These are phyloP conservation scores for Heteromormyrus szaboi DNA, from an alignment of 2,797 vertebrate species.

Conservation along the genomic window DNA sequence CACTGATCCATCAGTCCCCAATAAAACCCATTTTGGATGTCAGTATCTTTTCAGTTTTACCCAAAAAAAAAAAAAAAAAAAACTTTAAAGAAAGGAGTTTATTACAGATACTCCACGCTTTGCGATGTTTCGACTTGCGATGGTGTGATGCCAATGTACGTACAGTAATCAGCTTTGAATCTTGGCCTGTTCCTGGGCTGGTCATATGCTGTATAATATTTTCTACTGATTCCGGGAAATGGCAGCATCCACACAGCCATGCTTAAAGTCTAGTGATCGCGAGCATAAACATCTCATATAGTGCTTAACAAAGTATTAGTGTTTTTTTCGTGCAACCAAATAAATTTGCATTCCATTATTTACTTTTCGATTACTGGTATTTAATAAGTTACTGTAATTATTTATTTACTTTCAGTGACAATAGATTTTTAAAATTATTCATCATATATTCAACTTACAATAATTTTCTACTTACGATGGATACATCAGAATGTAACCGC, in stretches of 20 bases:
- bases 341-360: background rate
- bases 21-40: background rate
- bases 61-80: background rate
- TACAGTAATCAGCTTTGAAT: background rate
- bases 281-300: background rate
- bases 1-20: background rate
- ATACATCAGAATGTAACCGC: background rate
- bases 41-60: background rate
- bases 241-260: background rate
- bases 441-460: background rate
- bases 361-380: background rate
- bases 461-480: background rate
- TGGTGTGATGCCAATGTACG: background rate
- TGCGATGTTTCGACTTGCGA: background rate
- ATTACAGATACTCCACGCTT: background rate
- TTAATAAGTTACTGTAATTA: background rate
- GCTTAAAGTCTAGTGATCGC: background rate
- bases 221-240: background rate
- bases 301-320: background rate
- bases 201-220: background rate
- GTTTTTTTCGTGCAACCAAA: background rate
- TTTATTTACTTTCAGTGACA: background rate
- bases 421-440: background rate
- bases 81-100: background rate
- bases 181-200: background rate